Evolutionary conservation across 2,888 invertebrate species (phyloP), one percentile per base, ranked within the genome.

Genomic region (Limenitis camilla): DNA sequence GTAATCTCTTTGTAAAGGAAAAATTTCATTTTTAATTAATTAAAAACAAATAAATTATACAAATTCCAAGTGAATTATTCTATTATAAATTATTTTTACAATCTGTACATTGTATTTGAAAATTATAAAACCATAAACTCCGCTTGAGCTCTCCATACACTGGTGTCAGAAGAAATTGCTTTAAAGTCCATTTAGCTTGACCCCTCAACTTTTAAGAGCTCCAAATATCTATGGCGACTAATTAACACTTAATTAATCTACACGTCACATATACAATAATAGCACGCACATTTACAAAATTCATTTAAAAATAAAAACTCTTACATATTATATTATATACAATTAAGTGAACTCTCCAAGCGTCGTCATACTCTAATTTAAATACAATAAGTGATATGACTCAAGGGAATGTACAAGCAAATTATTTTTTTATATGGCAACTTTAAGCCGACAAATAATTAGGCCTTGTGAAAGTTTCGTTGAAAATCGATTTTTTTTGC

Each of bases 281-380:
- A 72, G 71, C 79, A 81, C 85, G 79, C 84, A 83, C 82, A 84
- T 85, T 76, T 81, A 84, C 81, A 85, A 78, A 78, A 66, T 68
- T 62, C 58, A 56, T 68, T 71, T 65, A 65, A 69, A 72, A 70
- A 72, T 67, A 69, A 71, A 63, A 68, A 65, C 59, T 67, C 65
- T 69, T 67, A 68, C 35, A 52, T 55, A 52, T 54, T 59, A 56
- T 59, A 39, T 48, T 55, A 51, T 55, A 43, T 67, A 69, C 67
- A 67, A 54, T 61, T 56, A 66, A 62, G 61, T 63, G 60, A 60
- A 60, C 52, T 57, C 69, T 75, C 78, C 78, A 75, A 74, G 75
- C 68, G 71, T 78, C 81, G 71, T 76, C 78, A 83, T 56, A 53
- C 29, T 53, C 56, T 56, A 53, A 68, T 71, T 69, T 71, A 69